Base-by-base conservation (phyloP, 2,888 invertebrate species). In the Biston stratarius region DNA sequence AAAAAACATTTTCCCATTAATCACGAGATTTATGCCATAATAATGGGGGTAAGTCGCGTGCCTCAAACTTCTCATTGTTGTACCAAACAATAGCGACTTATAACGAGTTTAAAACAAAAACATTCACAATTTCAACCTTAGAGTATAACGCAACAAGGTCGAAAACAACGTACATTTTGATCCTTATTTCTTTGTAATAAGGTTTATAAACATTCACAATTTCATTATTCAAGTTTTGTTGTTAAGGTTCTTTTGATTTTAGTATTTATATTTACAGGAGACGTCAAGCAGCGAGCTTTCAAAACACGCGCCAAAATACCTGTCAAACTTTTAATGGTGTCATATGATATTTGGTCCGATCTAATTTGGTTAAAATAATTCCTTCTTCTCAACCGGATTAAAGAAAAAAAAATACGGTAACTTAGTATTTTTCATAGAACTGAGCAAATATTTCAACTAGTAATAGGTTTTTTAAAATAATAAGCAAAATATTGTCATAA, bases 41-140 rank as follows among this genome's bases (percentile, higher is more conserved):
- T 84, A 88, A 87, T 85, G 77, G 79, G n/a, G 56, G 49, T 11
- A 67, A 77, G 89, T 78, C 90, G 85, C 90, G 90, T 87, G 89
- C 69, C 85, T 71, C 74, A 47, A 58, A 53, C 78, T 74, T 78
- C 78, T 82, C 72, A 76, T 85, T 87, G 80, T 89, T 79, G 67
- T 74, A 65, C 64, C 75, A 82, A 83, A 87, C 83, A 86, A 83
- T 79, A 58, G 9, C 7, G 40, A 58, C 51, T 61, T 51, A 36
- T 38, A 45, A 48, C 40, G 38, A 55, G 42, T n/a, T 42, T 47
- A 14, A 38, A 42, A 45, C 10, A 38, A 15, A 42, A 61, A n/a
- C 12, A 49, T 12, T 11, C 6, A 45, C n/a, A 34, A 14, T 15
- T 47, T n/a, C 11, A 49, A 0, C 52, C 38, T 52, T 38, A 51